A percentile compares a stretch with the other conserved stretches of the same genome.
Evolutionary conservation across 2,113 vertebrate genomes (phyloP).

Genomic region (Megaceryle torquata): DNA sequence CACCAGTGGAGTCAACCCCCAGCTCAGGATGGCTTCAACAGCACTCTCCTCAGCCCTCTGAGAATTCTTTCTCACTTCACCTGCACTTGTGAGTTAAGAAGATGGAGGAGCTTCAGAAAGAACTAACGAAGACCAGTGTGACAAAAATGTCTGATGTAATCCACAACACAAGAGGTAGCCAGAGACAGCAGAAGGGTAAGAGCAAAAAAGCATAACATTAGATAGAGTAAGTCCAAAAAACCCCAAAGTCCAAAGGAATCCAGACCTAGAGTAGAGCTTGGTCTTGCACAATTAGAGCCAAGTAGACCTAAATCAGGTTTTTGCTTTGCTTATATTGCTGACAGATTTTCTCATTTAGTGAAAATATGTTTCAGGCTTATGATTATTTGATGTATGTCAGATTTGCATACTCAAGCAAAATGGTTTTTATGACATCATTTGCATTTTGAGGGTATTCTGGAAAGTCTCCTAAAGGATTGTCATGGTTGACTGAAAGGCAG

Average conservation of each 20-base stretch:
- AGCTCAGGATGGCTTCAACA: background rate
- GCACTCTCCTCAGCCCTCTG: background rate
- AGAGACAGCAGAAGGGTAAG: background rate
- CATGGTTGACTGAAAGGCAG: background rate
- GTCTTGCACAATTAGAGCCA: background rate
- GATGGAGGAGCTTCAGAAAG: background rate
- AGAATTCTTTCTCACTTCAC: background rate
- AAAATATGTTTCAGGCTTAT: constrained; percentile 20
- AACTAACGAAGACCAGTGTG: background rate
- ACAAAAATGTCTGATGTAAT: background rate
- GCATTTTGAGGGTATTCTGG: constrained; percentile 18
- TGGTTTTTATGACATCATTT: constrained; percentile 22
- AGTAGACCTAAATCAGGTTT: background rate
- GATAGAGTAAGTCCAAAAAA: background rate
- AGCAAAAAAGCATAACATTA: background rate
- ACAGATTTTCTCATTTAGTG: constrained; percentile 5
- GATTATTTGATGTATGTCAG: constrained; percentile 33
- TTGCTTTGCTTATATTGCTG: constrained; percentile 9
- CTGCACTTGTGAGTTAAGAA: background rate
- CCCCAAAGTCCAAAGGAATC: background rate
- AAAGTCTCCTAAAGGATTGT: background rate
- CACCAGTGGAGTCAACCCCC: accelerated
- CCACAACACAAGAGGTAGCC: background rate
- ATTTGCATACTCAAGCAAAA: constrained; percentile 46
- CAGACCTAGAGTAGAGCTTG: background rate